phyloP scores from a whole-genome alignment of 2,797 vertebrate genomes.

The Chaetophractus vellerosus region DNA sequence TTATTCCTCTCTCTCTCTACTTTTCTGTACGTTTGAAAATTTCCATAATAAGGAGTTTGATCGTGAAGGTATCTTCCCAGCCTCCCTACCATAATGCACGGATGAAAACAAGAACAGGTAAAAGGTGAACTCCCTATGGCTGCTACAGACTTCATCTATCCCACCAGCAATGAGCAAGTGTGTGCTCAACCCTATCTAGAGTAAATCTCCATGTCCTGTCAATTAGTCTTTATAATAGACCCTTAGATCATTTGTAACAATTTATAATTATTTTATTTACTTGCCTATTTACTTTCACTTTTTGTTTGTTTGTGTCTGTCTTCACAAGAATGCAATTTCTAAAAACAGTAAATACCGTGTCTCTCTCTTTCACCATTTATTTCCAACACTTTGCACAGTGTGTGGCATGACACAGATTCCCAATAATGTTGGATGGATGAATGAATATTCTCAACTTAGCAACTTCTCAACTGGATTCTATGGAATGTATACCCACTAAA shows the following conservation, averaged over 20 bases:
- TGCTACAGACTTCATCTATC: neutral
- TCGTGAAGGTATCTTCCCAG: neutral
- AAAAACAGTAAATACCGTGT: neutral
- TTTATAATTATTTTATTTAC: conserved; percentile 31
- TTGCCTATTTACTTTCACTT: conserved; percentile 41
- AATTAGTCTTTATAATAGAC: conserved; percentile 50
- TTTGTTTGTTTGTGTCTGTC: conserved; percentile 21
- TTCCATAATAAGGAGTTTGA: conserved; percentile 38
- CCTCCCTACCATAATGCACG: neutral
- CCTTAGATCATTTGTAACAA: conserved; percentile 16
- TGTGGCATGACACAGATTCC: neutral
- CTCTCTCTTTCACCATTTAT: neutral
- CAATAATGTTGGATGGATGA: neutral
- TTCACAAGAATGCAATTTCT: conserved; percentile 51
- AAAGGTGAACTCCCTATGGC: neutral
- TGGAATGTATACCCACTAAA: neutral
- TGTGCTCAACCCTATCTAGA: neutral
- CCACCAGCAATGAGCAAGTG: neutral
- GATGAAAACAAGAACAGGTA: conserved; percentile 45
- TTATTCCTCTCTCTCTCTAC: conserved; percentile 8
- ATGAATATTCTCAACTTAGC: conserved; percentile 26
- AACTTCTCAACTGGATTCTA: neutral
- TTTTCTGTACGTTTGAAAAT: conserved; percentile 33
- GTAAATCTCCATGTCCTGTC: neutral
- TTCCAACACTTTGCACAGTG: neutral